A percentile compares a stretch with the other conserved stretches of the same genome.
These are phyloP conservation scores for Ormyrus thymus DNA, from an alignment of 2,888 invertebrate genomes.

Conservation along the genomic window DNA sequence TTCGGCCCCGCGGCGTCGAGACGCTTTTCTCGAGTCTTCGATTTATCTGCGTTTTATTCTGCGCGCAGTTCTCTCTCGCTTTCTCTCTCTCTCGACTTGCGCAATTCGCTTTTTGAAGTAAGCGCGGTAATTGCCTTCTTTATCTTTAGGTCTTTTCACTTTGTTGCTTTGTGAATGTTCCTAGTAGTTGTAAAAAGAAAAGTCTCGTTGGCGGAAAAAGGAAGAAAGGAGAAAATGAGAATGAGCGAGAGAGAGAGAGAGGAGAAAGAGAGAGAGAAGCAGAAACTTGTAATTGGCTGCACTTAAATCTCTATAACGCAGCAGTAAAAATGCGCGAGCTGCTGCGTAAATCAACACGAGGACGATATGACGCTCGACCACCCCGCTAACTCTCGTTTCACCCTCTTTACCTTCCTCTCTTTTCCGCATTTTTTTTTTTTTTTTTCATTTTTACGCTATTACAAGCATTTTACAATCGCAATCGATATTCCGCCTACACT, in stretches of 20 bases:
- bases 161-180: slow-evolving; percentile 7
- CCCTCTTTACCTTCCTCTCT: slow-evolving; percentile 41
- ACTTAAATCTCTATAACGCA: slow-evolving; percentile 73
- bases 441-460: slow-evolving; percentile 24
- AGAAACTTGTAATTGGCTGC: slow-evolving; percentile 74
- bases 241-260: slow-evolving; percentile 27
- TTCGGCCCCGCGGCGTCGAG: background rate
- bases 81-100: background rate
- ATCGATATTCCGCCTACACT: slow-evolving; percentile 49
- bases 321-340: slow-evolving; percentile 72
- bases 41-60: background rate
- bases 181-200: slow-evolving; percentile 2
- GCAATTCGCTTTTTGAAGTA: background rate
- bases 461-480: slow-evolving; percentile 40
- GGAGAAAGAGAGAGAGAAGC: slow-evolving; percentile 59
- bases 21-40: background rate
- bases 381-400: slow-evolving; percentile 52
- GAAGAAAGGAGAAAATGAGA: slow-evolving; percentile 18
- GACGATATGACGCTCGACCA: slow-evolving; percentile 67
- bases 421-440: background rate
- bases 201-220: background rate
- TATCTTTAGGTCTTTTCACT: background rate
- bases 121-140: slow-evolving; percentile 2
- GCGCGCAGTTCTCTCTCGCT: background rate
- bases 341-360: slow-evolving; percentile 72